These are phyloP conservation scores for Coleophora deauratella DNA, from an alignment of 2,888 invertebrate genomes.

Conservation along the genomic window DNA sequence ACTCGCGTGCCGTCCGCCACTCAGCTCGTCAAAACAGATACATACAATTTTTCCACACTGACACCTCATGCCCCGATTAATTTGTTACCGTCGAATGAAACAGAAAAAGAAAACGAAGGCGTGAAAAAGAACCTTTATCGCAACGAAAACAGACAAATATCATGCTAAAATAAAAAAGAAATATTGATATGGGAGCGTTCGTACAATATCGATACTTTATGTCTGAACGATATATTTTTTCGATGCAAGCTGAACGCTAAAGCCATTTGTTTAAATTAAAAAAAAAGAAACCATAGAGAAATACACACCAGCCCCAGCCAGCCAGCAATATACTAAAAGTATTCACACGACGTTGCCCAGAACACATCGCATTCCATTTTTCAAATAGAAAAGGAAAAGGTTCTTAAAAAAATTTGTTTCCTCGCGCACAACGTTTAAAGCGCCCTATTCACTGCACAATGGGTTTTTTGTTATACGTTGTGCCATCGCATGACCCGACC, in stretches of 20 bases:
- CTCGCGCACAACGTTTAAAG: constrained; percentile 55
- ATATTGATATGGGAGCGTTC: not conserved
- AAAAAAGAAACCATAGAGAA: constrained; percentile 1
- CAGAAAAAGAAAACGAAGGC: not conserved
- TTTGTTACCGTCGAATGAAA: not conserved
- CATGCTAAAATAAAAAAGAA: not conserved
- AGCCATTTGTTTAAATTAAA: constrained; percentile 12
- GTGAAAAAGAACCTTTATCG: no score
- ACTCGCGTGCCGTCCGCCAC: constrained; percentile 42
- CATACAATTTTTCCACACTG: constrained; percentile 34
- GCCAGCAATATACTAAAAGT: constrained; percentile 51
- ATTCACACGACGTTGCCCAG: constrained; percentile 49
- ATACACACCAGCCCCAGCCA: not conserved
- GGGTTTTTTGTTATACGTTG: constrained; percentile 47
- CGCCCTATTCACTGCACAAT: constrained; percentile 65
- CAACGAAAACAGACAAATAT: not conserved
- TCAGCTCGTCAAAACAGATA: constrained; percentile 44
- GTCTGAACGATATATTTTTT: not conserved
- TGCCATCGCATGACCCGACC: constrained; percentile 45
- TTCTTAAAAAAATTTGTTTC: constrained; percentile 67
- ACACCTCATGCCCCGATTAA: constrained; percentile 8
- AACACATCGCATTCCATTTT: constrained; percentile 47
- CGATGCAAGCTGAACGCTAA: not conserved
- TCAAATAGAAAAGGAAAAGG: constrained; percentile 37
- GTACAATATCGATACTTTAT: not conserved